These are phyloP conservation scores for Mormyrus iriodes DNA, from an alignment of 2,113 vertebrate species.

Conservation along the genomic window DNA sequence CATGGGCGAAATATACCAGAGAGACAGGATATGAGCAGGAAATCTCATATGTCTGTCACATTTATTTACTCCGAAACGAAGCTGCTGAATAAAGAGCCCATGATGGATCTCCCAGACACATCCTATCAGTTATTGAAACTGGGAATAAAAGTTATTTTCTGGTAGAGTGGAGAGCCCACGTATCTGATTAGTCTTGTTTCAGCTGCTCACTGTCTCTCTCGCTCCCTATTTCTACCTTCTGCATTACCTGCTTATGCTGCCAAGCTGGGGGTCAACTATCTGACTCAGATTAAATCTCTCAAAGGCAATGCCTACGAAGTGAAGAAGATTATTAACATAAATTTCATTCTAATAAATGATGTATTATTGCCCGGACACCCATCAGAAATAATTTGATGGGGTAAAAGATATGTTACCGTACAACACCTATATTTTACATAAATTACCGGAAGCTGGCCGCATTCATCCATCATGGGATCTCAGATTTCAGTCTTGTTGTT, in stretches of 20 bases:
- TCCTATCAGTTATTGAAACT: neutral
- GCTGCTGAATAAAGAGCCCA: neutral
- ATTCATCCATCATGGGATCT: neutral
- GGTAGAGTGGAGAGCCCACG: neutral
- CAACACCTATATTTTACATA: neutral
- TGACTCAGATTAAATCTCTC: neutral
- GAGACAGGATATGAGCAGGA: neutral
- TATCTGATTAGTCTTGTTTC: neutral
- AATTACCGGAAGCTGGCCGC: neutral
- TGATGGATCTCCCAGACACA: neutral
- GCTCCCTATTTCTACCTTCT: neutral
- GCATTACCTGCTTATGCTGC: neutral
- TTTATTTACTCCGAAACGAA: neutral
- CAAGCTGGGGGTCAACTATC: neutral
- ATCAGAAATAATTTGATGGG: neutral
- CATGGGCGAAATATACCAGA: neutral
- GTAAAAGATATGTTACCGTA: neutral
- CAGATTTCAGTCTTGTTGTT: neutral
- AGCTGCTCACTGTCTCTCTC: neutral
- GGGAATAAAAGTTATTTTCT: neutral
- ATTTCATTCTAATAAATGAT: neutral
- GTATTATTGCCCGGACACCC: neutral
- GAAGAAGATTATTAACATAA: neutral
- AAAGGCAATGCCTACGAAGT: neutral
- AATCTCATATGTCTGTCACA: neutral